Base-by-base conservation (phyloP, 1,140 invertebrate species). In the Macrobrachium nipponense region DNA sequence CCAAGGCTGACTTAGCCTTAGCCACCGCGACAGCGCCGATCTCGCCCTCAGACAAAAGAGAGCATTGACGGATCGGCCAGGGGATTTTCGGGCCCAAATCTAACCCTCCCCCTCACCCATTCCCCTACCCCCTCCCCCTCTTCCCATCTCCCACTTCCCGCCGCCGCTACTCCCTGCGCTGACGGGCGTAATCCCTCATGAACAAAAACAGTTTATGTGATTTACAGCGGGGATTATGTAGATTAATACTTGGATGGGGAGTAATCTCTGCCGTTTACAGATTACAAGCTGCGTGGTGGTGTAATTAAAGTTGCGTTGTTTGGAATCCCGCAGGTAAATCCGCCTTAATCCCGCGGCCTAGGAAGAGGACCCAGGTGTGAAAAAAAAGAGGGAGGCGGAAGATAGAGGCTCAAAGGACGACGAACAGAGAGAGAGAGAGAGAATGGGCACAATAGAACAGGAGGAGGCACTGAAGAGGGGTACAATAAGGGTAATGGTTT, bases 171-270 rank as follows among this genome's bases (percentile, higher is more conserved):
- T 76, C 44, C 51, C 73, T 23, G 12, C 73, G 44, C 73, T 76
- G 73, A 76, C 73, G 51, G 73, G 23, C 18, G 18, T 58, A 51
- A 76, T n/a, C 43, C 73, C 12, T 76, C 73, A 58, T 58, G 44
- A 43, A 76, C 73, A 76, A 76, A 76, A 76, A 76, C 73, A 76
- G 59, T 76, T 76, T 76, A 76, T 76, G 73, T 76, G 73, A 76
- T 76, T 76, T 76, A 76, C 73, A 76, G 73, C 44, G n/a, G 73
- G 51, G 73, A 58, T 76, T 58, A 76, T 58, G 17, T 44, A 58
- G 73, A 58, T 76, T 76, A 76, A 8, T 27, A 58, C 44, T 20
- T 76, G 73, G 23, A 76, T 76, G 73, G 73, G 27, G 59, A 76
- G 73, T 76, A 76, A 76, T 76, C 73, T 44, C 44, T 27, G 18